A percentile compares a stretch with the other conserved stretches of the same genome.
These are phyloP conservation scores for Rhamnusium bicolor DNA, from an alignment of 2,888 invertebrate genomes.

Conservation along the genomic window DNA sequence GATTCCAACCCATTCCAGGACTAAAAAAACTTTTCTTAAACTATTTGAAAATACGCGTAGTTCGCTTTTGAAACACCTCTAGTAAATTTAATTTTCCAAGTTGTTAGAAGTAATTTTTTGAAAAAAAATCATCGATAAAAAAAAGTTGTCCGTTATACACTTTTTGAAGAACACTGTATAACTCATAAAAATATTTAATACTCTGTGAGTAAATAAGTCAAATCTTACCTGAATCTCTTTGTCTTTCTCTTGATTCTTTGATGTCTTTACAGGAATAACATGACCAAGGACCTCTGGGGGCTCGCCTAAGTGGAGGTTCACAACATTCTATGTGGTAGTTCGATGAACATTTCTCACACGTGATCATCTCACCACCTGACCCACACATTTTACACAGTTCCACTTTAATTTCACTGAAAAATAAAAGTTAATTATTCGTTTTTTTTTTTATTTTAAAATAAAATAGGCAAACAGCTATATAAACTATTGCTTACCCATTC, in stretches of 20 bases:
- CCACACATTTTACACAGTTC: slow-evolving; percentile 78
- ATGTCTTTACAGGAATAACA: slow-evolving; percentile 75
- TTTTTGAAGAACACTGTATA: too few relatives aligned
- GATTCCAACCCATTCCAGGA: too few relatives aligned
- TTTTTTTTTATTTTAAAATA: not conserved
- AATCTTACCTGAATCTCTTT: slow-evolving; percentile 47
- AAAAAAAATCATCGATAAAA: too few relatives aligned
- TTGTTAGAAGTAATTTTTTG: too few relatives aligned
- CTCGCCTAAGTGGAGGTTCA: slow-evolving; percentile 75
- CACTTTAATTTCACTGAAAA: slow-evolving; percentile 51
- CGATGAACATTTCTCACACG: slow-evolving; percentile 77
- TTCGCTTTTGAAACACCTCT: too few relatives aligned
- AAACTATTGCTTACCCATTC: slow-evolving; percentile 32
- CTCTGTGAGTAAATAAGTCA: too few relatives aligned
- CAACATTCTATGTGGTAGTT: slow-evolving; percentile 84
- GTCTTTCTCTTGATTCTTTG: slow-evolving; percentile 35
- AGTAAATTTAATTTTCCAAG: too few relatives aligned
- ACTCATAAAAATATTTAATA: too few relatives aligned
- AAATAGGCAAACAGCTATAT: slow-evolving; percentile 12
- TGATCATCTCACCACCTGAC: slow-evolving; percentile 78
- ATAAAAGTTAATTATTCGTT: not conserved
- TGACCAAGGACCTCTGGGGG: slow-evolving; percentile 77
- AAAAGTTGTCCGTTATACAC: too few relatives aligned
- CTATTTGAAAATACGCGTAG: too few relatives aligned
- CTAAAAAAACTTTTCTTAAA: too few relatives aligned